These are phyloP conservation scores for Myiotriccus ornatus DNA, from an alignment of 2,797 vertebrate genomes.

Conservation along the genomic window DNA sequence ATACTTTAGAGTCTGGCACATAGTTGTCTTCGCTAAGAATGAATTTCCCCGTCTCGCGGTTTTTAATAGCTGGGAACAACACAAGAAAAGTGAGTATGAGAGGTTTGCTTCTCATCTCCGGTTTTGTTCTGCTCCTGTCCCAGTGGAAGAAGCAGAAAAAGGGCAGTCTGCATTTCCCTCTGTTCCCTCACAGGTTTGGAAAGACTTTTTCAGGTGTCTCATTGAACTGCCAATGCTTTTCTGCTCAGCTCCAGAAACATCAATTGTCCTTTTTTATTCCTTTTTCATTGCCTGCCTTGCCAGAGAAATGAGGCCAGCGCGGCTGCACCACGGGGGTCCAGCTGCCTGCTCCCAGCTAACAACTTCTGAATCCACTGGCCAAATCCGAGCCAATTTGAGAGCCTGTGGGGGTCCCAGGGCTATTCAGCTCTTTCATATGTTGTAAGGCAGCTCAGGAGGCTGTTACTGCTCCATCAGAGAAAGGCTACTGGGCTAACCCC, in stretches of 20 bases:
- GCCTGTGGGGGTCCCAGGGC: not conserved
- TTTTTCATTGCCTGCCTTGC: not conserved
- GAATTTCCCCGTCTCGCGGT: conserved; percentile 87
- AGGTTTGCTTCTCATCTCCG: not conserved
- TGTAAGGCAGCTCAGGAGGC: not conserved
- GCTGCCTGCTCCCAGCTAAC: not conserved
- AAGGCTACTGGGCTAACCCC: not conserved
- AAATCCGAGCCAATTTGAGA: not conserved
- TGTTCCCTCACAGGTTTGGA: not conserved
- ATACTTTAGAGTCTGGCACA: conserved; percentile 82
- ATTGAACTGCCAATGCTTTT: not conserved
- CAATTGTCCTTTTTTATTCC: not conserved
- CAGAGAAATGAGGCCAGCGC: conserved; percentile 16
- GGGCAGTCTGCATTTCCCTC: not conserved
- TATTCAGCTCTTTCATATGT: not conserved
- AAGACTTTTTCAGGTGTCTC: conserved; percentile 6
- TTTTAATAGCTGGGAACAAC: conserved; percentile 86
- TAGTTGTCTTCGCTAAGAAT: conserved; percentile 89
- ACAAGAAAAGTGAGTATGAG: not conserved
- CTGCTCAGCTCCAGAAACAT: not conserved
- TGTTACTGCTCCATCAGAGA: not conserved
- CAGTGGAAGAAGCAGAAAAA: not conserved
- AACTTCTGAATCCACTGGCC: not conserved
- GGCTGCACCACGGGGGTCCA: not conserved
- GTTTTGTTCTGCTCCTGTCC: not conserved